These are phyloP conservation scores for Phrynosoma blainvillii DNA, from an alignment of 2,113 vertebrate genomes.

Conservation along the genomic window DNA sequence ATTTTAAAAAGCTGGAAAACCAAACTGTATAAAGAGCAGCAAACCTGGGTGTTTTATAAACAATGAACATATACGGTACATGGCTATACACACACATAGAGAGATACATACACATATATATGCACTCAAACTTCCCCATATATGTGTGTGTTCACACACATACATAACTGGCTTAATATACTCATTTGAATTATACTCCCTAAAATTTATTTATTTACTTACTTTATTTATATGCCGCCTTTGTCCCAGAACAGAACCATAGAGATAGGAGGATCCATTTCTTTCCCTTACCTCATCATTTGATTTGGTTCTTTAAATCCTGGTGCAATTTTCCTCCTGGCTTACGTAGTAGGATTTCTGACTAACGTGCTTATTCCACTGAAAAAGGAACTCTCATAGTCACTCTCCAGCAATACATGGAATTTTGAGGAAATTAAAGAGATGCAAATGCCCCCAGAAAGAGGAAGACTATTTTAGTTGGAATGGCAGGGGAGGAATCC, in stretches of 20 bases:
- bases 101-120: neutral
- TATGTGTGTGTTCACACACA: neutral
- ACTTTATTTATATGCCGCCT: too few relatives aligned
- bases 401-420: neutral
- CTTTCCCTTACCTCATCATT: neutral
- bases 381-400: neutral
- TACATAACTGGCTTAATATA: slow-evolving; percentile 1
- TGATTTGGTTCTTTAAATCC: neutral
- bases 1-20: slow-evolving; percentile 19
- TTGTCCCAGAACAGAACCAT: neutral
- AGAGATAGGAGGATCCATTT: neutral
- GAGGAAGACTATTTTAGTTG: neutral
- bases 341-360: neutral
- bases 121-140: neutral
- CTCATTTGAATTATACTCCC: slow-evolving; percentile 6
- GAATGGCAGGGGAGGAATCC: neutral
- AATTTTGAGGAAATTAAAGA: neutral
- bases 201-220: neutral
- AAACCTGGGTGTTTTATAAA: slow-evolving; percentile 41
- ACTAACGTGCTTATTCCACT: neutral
- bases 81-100: neutral
- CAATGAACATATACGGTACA: slow-evolving; percentile 21
- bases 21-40: slow-evolving; percentile 27
- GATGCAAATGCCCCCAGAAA: neutral
- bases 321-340: too few relatives aligned